Base-by-base conservation (phyloP, 2,797 vertebrate genomes). In the Zenarchopterus dispar region DNA sequence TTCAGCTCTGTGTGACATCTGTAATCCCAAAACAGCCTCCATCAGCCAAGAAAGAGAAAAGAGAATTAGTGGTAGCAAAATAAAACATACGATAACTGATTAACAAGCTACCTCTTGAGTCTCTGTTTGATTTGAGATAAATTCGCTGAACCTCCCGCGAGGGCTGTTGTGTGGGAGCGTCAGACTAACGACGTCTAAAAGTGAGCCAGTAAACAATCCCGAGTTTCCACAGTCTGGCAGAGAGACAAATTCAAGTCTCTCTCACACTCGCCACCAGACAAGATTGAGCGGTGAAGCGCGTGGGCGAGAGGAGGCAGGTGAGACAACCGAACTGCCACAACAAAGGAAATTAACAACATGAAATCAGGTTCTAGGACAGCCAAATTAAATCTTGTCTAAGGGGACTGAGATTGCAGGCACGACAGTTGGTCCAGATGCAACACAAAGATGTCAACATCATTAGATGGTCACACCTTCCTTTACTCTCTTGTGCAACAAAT, bases 181-280 rank as follows among this genome's bases (percentile, higher is more conserved):
- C 50, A 54, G 63, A 60, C 67, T 75, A 78, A 81, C 73, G 69
- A 19, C 19, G 42, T 47, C 58, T 62, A 49, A 75, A 64, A 72
- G 62, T 45, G 56, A 85, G 74, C 21, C 70, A 82, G 73, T 44
- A 76, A 81, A 56, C 68, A 61, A 70, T 74, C 51, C 53, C 45
- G 17, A 1, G 53, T 68, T 81, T 62, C 67, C 75, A 77, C 62
- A 67, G 81, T 77, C 82, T 73, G 74, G 78, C 84, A 84, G 71
- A 78, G 66, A 82, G 71, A 70, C 74, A 83, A 78, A n/a, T 79
- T 18, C 45, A 70, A 74, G 67, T 67, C 58, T 75, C 73, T 78
- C 63, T 61, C 58, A 36, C 73, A 50, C 63, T 75, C 61, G 7
- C 66, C 72, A 77, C 75, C 73, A 84, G 77, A 83, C 70, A 48